phyloP scores from a whole-genome alignment of 2,113 vertebrate species.

The Plectropomus leopardus region DNA sequence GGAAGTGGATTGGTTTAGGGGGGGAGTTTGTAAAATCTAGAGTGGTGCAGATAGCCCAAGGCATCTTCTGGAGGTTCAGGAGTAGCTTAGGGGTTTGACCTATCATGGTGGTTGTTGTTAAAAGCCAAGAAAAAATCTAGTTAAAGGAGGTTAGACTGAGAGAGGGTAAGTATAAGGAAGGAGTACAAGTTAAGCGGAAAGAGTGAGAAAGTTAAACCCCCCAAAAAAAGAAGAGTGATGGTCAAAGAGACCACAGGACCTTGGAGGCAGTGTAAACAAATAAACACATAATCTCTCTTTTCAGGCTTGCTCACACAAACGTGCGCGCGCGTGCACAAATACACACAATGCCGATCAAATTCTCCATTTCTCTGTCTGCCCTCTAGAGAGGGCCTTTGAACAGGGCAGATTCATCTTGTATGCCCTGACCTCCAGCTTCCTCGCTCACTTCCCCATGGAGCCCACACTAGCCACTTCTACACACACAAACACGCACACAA shows the following conservation, averaged over 20 bases:
- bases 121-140: slow-evolving; percentile 11
- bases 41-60: slow-evolving; percentile 2
- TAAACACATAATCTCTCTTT: slow-evolving; percentile 77
- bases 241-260: slow-evolving; percentile 62
- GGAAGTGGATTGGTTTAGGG: not conserved
- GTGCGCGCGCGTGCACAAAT: slow-evolving; percentile 14
- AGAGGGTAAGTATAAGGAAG: slow-evolving; percentile 7
- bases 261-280: slow-evolving; percentile 77
- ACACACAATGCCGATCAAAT: slow-evolving; percentile 56
- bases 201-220: slow-evolving; percentile 54
- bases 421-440: slow-evolving; percentile 68
- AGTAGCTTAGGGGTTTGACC: slow-evolving; percentile 15
- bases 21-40: not conserved
- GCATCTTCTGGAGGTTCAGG: slow-evolving; percentile 10
- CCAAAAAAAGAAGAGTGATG: slow-evolving; percentile 52
- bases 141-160: slow-evolving; percentile 1
- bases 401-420: slow-evolving; percentile 73
- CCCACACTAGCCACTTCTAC: slow-evolving; percentile 44
- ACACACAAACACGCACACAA: slow-evolving; percentile 10
- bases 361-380: slow-evolving; percentile 72
- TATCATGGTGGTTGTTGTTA: slow-evolving; percentile 10
- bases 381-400: slow-evolving; percentile 72
- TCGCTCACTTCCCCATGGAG: slow-evolving; percentile 63
- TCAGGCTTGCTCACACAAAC: slow-evolving; percentile 30
- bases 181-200: slow-evolving; percentile 31